Conservation (phyloP, 2,888 invertebrate species). For the Agrochola circellaris region DNA sequence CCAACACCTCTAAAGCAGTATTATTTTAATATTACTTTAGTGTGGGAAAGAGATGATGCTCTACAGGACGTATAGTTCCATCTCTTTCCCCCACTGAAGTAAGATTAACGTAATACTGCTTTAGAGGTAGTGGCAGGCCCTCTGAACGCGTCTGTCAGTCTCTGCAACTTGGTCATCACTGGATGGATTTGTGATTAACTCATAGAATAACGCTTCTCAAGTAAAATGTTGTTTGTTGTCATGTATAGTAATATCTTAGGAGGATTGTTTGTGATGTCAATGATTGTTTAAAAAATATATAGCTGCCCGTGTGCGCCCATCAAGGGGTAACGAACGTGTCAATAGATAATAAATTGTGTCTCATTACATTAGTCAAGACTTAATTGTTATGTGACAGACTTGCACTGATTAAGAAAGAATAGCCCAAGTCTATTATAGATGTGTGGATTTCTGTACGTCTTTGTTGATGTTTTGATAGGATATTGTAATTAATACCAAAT, state of each 20-base stretch:
- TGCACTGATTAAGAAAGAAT: neutral
- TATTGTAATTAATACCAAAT: constrained; percentile 66
- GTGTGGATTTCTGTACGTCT: constrained; percentile 20
- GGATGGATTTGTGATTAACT: neutral
- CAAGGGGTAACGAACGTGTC: too few relatives aligned
- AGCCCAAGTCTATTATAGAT: neutral
- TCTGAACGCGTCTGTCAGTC: neutral
- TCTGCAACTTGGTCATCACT: constrained; percentile 3
- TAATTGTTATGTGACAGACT: neutral
- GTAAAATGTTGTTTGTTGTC: neutral
- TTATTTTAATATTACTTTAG: too few relatives aligned
- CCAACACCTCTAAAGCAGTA: too few relatives aligned
- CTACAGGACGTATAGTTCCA: too few relatives aligned
- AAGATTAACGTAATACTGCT: too few relatives aligned
- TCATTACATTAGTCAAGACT: neutral
- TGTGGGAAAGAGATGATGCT: too few relatives aligned
- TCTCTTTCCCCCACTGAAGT: too few relatives aligned
- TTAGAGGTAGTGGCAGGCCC: too few relatives aligned
- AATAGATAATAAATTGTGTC: too few relatives aligned
- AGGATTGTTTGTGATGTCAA: neutral
- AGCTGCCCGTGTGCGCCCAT: too few relatives aligned
- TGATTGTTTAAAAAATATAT: too few relatives aligned
- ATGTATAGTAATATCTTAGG: neutral
- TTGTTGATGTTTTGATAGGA: constrained; percentile 50
- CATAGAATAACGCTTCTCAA: neutral